A percentile compares a stretch with the other conserved stretches of the same genome.
Conservation (phyloP, 2,888 invertebrate genomes). For the Pteria penguin region DNA sequence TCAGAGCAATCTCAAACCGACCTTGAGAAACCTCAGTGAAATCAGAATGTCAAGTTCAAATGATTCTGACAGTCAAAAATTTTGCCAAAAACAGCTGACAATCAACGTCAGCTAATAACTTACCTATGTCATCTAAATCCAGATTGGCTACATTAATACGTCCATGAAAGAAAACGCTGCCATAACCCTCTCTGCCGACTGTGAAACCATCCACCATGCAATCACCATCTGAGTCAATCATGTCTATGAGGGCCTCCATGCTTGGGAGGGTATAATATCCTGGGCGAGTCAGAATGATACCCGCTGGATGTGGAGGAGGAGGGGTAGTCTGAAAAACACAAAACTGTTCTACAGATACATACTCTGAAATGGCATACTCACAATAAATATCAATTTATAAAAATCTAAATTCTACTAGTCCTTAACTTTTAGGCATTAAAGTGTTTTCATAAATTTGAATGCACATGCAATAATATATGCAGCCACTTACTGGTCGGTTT, state of each 20-base stretch:
- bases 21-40: too few species aligned
- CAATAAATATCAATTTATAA: too few species aligned
- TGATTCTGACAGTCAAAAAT: too few species aligned
- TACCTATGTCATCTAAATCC: conserved; percentile 92
- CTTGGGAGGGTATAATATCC: conserved; percentile 96
- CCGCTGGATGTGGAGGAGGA: conserved; percentile 83
- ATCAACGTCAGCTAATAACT: too few species aligned
- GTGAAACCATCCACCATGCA: conserved; percentile 93
- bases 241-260: conserved; percentile 86
- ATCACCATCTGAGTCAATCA: conserved; percentile 86
- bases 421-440: too few species aligned
- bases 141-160: conserved; percentile 91
- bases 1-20: too few species aligned
- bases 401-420: too few species aligned
- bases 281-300: conserved; percentile 87
- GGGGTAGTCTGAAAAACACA: conserved; percentile 56
- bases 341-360: not conserved
- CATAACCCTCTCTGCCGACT: conserved; percentile 93
- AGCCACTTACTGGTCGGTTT: conserved; percentile 56
- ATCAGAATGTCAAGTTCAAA: too few species aligned
- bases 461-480: too few species aligned
- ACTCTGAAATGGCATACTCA: too few species aligned
- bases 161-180: conserved; percentile 92
- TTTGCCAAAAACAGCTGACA: too few species aligned
- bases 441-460: too few species aligned